phyloP scores from a whole-genome alignment of 1,140 invertebrate species.

The Dryas iulia region DNA sequence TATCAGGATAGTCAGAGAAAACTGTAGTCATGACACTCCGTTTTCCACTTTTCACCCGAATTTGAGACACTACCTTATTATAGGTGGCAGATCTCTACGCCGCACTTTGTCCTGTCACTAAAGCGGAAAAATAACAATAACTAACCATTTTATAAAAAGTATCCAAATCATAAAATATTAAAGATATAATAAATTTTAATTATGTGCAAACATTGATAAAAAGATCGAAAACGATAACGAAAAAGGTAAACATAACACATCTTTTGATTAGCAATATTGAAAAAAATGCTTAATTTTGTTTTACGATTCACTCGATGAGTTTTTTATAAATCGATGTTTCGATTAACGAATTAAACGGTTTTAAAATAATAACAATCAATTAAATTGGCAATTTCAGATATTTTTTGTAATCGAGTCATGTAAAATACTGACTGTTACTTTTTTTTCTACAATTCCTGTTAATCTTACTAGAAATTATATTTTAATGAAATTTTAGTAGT shows the following conservation, averaged over 20 bases:
- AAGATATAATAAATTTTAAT: neutral
- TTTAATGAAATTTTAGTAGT: too few species aligned
- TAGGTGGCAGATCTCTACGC: too few species aligned
- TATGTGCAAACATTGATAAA: neutral
- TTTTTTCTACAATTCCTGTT: too few species aligned
- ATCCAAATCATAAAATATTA: neutral
- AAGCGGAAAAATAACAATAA: too few species aligned
- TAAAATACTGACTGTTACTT: too few species aligned
- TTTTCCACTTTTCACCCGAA: too few species aligned
- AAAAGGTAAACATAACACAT: neutral
- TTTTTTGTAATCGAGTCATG: neutral
- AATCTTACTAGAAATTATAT: too few species aligned
- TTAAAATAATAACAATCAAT: neutral
- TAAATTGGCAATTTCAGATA: neutral
- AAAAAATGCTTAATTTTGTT: neutral
- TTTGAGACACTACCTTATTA: too few species aligned
- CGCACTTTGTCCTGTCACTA: too few species aligned
- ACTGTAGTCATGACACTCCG: too few species aligned
- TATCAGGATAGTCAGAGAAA: too few species aligned
- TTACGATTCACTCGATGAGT: neutral
- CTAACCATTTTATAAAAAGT: too few species aligned
- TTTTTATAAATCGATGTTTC: neutral
- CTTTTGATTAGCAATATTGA: neutral
- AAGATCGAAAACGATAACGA: neutral
- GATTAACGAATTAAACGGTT: neutral